A percentile compares a stretch with the other conserved stretches of the same genome.
These are phyloP conservation scores for Spicauda simplicius DNA, from an alignment of 2,888 invertebrate genomes.

Conservation along the genomic window DNA sequence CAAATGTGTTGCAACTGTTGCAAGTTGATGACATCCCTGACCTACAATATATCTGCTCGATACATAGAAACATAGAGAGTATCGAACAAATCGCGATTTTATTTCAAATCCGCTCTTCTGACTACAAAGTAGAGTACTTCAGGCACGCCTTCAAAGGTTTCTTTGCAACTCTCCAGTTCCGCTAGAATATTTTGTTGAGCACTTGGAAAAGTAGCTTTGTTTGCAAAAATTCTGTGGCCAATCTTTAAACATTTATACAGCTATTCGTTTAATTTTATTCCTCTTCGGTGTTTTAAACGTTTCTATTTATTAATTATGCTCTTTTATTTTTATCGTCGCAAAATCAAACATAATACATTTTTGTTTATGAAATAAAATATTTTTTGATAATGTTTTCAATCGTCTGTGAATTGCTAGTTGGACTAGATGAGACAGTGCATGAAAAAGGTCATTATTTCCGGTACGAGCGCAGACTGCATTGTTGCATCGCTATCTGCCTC, in stretches of 20 bases:
- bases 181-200: slow-evolving; percentile 11
- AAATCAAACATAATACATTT: no score
- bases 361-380: no score
- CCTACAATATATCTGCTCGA: slow-evolving; percentile 16
- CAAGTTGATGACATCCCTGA: slow-evolving; percentile 24
- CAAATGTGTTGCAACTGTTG: neutral
- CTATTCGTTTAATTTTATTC: no score
- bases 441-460: slow-evolving; percentile 32
- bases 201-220: neutral
- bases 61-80: slow-evolving; percentile 19
- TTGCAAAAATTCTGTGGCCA: neutral
- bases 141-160: slow-evolving; percentile 25
- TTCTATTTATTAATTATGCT: no score
- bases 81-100: slow-evolving; percentile 11
- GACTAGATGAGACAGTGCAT: neutral
- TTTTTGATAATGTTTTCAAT: no score
- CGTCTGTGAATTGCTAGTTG: neutral
- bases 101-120: slow-evolving; percentile 15
- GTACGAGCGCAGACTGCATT: slow-evolving; percentile 27
- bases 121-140: slow-evolving; percentile 30
- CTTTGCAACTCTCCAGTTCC: slow-evolving; percentile 10
- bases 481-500: slow-evolving; percentile 25
- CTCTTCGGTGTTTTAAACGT: no score
- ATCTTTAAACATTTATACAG: neutral
- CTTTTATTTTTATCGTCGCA: no score